A percentile compares a stretch with the other conserved stretches of the same genome.
Conservation (phyloP, 2,113 vertebrate species). For the Todiramphus chloris region DNA sequence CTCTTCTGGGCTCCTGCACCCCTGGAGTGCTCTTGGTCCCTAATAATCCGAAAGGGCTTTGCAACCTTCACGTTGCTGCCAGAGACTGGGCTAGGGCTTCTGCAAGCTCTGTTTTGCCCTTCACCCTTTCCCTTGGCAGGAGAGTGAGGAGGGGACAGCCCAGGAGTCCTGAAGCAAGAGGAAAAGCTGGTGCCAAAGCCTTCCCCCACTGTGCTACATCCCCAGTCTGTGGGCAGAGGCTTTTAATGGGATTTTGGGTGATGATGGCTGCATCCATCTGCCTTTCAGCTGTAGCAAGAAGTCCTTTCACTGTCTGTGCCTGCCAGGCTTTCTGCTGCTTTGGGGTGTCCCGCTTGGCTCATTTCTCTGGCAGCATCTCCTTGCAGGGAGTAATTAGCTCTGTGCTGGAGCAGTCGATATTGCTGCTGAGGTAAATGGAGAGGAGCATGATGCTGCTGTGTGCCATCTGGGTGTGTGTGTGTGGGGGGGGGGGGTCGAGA, state of each 20-base stretch:
- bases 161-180: neutral
- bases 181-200: neutral
- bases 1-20: neutral
- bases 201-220: neutral
- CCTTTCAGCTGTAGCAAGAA: neutral
- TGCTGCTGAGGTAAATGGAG: neutral
- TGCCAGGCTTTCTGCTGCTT: neutral
- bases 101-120: neutral
- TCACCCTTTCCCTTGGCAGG: neutral
- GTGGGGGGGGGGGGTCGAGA: neutral
- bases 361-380: neutral
- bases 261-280: neutral
- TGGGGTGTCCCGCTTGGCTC: neutral
- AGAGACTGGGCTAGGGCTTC: neutral
- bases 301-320: neutral
- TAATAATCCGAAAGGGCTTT: neutral
- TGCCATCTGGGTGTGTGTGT: rapidly evolving
- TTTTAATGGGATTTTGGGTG: neutral
- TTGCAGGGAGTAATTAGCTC: neutral
- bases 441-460: neutral
- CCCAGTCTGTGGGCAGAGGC: neutral
- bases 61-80: neutral
- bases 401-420: neutral
- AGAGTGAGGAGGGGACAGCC: neutral
- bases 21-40: too few species aligned